These are phyloP conservation scores for Pyxicephalus adspersus DNA, from an alignment of 2,113 vertebrate species.

Conservation along the genomic window DNA sequence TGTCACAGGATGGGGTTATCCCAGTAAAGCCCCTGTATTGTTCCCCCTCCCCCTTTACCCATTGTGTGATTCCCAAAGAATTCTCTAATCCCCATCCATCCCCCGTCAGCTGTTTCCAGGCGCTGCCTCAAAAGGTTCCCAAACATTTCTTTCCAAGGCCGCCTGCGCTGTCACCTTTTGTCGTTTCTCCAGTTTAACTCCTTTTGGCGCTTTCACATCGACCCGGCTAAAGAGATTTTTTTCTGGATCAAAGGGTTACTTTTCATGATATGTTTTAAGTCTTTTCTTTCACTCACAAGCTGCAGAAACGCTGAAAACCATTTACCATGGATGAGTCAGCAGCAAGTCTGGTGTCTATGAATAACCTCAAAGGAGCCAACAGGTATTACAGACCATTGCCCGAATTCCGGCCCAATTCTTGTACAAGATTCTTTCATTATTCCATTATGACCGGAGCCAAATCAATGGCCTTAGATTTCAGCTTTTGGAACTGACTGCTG, in stretches of 20 bases:
- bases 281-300: too few species aligned
- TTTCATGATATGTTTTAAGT: neutral
- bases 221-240: neutral
- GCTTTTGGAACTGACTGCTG: too few species aligned
- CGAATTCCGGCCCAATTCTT: too few species aligned
- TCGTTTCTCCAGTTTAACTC: constrained; percentile 34
- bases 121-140: constrained; percentile 60
- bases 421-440: too few species aligned
- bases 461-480: too few species aligned
- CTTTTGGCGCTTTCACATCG: neutral
- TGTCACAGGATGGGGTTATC: constrained; percentile 28
- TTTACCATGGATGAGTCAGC: too few species aligned
- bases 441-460: too few species aligned
- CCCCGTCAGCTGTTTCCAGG: constrained; percentile 73
- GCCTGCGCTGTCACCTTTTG: constrained; percentile 4
- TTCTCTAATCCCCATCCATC: constrained; percentile 70
- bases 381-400: too few species aligned
- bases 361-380: too few species aligned
- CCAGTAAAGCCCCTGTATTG: constrained; percentile 23
- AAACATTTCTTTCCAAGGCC: constrained; percentile 51
- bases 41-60: constrained; percentile 8
- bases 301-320: too few species aligned
- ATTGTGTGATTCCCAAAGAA: constrained; percentile 52
- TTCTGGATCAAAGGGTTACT: neutral
- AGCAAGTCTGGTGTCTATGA: too few species aligned